Percentiles rank a stretch among this genome's conserved stretches.
Evolutionary conservation across 2,113 vertebrate genomes (phyloP).

Genomic region (Eidolon helvum): DNA sequence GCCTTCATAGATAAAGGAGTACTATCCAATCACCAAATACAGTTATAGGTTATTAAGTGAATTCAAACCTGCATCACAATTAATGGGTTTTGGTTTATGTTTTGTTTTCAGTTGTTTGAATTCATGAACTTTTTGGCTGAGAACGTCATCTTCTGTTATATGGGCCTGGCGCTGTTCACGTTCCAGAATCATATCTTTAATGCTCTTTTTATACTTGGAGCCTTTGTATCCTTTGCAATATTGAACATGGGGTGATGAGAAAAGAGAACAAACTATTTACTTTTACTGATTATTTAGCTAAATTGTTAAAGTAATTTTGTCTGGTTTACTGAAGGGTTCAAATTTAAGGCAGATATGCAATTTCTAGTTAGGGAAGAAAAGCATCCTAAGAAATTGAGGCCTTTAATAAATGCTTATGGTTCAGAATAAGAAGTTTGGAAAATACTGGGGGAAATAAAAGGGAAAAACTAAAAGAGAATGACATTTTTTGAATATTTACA

Average conservation of each 20-base stretch:
- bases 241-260: background rate
- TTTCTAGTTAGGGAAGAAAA: background rate
- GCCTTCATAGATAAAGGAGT: background rate
- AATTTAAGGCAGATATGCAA: background rate
- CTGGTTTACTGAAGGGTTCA: background rate
- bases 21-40: background rate
- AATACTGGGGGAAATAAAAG: background rate
- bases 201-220: slow-evolving; percentile 88
- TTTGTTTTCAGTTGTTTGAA: slow-evolving; percentile 89
- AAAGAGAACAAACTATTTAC: background rate
- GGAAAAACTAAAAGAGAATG: background rate
- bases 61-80: slow-evolving; percentile 23
- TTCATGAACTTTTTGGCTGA: slow-evolving; percentile 93
- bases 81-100: slow-evolving; percentile 72
- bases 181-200: slow-evolving; percentile 90
- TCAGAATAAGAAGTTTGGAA: slow-evolving; percentile 4
- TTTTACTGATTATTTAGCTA: background rate
- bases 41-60: background rate
- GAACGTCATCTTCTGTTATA: slow-evolving; percentile 93
- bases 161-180: slow-evolving; percentile 89
- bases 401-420: background rate
- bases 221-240: slow-evolving; percentile 89
- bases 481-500: slow-evolving; percentile 24
- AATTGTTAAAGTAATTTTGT: slow-evolving; percentile 1
- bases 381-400: background rate